Percentiles rank a stretch among this genome's conserved stretches.
These are phyloP conservation scores for Chinchilla lanigera DNA, from an alignment of 2,113 vertebrate species.

Conservation along the genomic window DNA sequence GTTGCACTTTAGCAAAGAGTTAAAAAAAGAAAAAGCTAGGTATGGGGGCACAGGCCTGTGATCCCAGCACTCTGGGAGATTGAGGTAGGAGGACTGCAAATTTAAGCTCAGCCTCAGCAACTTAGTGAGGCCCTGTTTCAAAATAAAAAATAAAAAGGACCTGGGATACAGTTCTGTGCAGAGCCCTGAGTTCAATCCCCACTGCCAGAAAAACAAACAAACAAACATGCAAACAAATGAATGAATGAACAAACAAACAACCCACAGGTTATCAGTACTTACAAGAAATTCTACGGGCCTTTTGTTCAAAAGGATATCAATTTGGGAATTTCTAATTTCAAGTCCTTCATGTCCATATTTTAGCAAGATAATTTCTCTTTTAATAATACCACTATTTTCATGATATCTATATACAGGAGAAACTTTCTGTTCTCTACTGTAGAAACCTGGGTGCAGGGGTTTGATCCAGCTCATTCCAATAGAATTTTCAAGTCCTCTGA, in stretches of 20 bases:
- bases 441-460: background rate
- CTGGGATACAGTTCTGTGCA: background rate
- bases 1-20: background rate
- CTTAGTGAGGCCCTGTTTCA: background rate
- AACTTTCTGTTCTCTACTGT: background rate
- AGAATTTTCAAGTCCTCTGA: constrained; percentile 6
- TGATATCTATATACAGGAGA: background rate
- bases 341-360: background rate
- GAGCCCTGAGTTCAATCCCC: background rate
- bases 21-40: background rate
- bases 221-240: background rate
- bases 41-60: background rate
- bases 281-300: background rate
- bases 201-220: background rate
- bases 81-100: background rate
- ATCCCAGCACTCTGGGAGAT: background rate
- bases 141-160: background rate
- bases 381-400: constrained; percentile 2
- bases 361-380: constrained; percentile 2
- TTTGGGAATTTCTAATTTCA: constrained; percentile 32
- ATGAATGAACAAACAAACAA: background rate
- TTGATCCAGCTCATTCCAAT: background rate
- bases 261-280: background rate
- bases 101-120: background rate
- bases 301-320: constrained; percentile 15